Evolutionary conservation across 2,113 vertebrate species (phyloP).

Genomic region (Proterorhinus semilunaris): DNA sequence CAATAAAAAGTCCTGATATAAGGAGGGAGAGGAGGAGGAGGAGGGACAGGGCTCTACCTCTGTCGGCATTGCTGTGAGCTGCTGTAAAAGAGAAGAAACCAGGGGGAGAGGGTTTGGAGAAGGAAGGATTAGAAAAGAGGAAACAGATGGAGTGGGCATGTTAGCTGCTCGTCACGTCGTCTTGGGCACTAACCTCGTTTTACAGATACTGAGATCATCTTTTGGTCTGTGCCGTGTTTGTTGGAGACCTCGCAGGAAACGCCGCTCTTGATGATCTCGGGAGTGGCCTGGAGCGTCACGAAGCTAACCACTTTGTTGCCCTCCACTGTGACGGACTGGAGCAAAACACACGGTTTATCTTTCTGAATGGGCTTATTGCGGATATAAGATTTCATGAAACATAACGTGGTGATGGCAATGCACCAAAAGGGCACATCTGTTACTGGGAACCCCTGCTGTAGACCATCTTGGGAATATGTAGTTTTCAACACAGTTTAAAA

Average conservation of each 20-base stretch:
- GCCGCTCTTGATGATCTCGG: constrained; percentile 68
- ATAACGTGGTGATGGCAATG: background rate
- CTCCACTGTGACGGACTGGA: constrained; percentile 61
- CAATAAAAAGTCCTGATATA: constrained; percentile 77
- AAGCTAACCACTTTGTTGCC: constrained; percentile 76
- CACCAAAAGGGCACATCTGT: too few species aligned
- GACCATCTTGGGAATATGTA: too few species aligned
- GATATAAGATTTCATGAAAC: background rate
- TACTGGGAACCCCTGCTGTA: too few species aligned
- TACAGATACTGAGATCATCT: constrained; percentile 61
- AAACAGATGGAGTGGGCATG: background rate
- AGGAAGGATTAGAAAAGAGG: background rate
- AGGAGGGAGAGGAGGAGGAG: constrained; percentile 72
- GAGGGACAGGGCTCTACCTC: constrained; percentile 79
- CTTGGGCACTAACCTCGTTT: constrained; percentile 59
- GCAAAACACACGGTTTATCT: background rate
- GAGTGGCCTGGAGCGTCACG: constrained; percentile 72
- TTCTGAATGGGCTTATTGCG: background rate
- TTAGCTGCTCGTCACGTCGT: background rate
- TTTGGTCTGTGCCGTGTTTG: constrained; percentile 57
- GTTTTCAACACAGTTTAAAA: too few species aligned
- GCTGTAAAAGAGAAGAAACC: constrained; percentile 37
- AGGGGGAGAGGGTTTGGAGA: constrained; percentile 15
- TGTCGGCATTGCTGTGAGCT: constrained; percentile 40
- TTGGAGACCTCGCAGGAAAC: constrained; percentile 79